phyloP scores from a whole-genome alignment of 2,888 invertebrate genomes.

The Callimorpha dominula region DNA sequence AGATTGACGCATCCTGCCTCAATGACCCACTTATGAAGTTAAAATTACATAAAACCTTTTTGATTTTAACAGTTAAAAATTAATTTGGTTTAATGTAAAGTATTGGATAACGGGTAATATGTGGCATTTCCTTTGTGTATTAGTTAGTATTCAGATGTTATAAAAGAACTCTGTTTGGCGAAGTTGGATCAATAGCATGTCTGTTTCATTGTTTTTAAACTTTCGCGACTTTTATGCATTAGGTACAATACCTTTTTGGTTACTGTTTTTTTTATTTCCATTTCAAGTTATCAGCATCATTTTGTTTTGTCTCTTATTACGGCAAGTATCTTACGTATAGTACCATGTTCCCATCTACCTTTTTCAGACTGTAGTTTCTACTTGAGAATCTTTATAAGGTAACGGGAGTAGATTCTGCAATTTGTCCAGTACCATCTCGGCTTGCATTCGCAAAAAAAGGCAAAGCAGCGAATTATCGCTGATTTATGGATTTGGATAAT shows the following conservation, averaged over 20 bases:
- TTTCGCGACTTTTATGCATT: too few relatives aligned
- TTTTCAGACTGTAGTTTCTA: neutral
- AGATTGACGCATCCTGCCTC: slow-evolving; percentile 41
- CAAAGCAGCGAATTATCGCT: too few relatives aligned
- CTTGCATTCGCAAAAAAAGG: neutral
- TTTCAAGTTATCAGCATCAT: neutral
- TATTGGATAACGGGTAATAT: slow-evolving; percentile 31
- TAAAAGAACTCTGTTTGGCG: neutral
- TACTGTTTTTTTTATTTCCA: neutral
- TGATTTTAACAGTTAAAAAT: slow-evolving; percentile 36
- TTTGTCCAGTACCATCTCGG: neutral
- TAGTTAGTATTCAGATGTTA: slow-evolving; percentile 8
- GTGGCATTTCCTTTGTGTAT: slow-evolving; percentile 14
- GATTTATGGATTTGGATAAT: neutral
- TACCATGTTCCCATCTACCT: neutral
- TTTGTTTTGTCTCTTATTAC: neutral
- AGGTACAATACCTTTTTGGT: too few relatives aligned
- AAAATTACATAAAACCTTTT: slow-evolving; percentile 47
- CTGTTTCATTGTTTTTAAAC: too few relatives aligned
- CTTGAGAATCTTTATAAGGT: neutral
- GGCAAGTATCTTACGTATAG: neutral
- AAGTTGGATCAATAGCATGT: neutral
- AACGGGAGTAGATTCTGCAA: neutral
- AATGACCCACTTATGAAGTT: slow-evolving; percentile 49
- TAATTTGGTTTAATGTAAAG: slow-evolving; percentile 28